Evolutionary conservation across 2,113 vertebrate genomes (phyloP).

Genomic region (Eublepharis macularius): DNA sequence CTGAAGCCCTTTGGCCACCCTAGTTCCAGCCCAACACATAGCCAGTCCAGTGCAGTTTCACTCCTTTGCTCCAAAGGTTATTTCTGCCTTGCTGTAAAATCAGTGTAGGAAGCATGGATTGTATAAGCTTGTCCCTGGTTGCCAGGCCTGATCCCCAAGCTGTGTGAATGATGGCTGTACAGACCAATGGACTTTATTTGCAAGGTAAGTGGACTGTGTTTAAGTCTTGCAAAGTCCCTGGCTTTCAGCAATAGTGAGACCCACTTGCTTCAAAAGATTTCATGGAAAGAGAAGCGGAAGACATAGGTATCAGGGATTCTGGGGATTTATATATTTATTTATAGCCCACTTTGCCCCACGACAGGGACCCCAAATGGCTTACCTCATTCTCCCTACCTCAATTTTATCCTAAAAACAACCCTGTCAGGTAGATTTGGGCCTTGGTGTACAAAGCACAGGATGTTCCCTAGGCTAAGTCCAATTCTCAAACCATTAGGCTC

Average conservation of each 20-base stretch:
- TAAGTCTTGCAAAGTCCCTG: not conserved
- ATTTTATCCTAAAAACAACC: too few species aligned
- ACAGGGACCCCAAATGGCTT: too few species aligned
- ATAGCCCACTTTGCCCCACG: too few species aligned
- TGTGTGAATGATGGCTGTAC: constrained; percentile 20
- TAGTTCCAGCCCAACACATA: not conserved
- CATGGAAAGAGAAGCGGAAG: too few species aligned
- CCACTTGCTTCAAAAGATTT: too few species aligned
- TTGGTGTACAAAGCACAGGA: too few species aligned
- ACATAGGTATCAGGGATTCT: too few species aligned
- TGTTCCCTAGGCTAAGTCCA: too few species aligned
- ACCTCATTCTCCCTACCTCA: too few species aligned
- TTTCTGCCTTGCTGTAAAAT: not conserved
- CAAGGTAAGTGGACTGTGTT: not conserved
- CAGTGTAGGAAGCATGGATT: rapidly evolving
- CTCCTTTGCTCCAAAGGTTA: rapidly evolving
- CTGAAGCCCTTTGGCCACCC: not conserved
- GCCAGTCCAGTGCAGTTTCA: not conserved
- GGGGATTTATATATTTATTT: too few species aligned
- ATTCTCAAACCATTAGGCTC: too few species aligned
- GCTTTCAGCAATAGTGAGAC: not conserved
- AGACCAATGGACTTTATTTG: constrained; percentile 32
- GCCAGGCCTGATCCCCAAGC: not conserved
- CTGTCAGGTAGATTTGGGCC: too few species aligned
- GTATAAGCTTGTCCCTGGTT: not conserved